phyloP scores from a whole-genome alignment of 2,888 invertebrate species.

The Pseudococcus viburni region DNA sequence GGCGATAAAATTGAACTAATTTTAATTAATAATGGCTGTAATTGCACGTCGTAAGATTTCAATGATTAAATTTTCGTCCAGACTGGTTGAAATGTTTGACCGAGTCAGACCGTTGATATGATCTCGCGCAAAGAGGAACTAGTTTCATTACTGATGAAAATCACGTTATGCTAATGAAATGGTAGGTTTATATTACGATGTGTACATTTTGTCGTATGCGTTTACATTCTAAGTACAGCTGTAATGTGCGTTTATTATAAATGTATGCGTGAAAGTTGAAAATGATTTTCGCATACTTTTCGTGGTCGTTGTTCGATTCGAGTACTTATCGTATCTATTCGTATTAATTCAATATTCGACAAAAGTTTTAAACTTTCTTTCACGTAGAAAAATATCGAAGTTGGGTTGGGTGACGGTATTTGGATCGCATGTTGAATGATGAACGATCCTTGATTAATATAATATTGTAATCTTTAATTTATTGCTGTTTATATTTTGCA shows the following conservation, averaged over 20 bases:
- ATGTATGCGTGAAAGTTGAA: conserved; percentile 39
- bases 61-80: conserved; percentile 26
- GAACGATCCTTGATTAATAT: conserved; percentile 42
- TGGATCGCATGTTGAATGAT: conserved; percentile 46
- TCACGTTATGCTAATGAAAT: conserved; percentile 55
- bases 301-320: not conserved
- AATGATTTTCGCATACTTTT: not conserved
- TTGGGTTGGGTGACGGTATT: conserved; percentile 45
- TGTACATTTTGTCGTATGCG: conserved; percentile 43
- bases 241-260: conserved; percentile 26
- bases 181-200: conserved; percentile 44
- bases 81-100: conserved; percentile 16
- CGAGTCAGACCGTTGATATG: conserved; percentile 1
- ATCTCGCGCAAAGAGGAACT: conserved; percentile 50
- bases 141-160: conserved; percentile 48
- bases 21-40: not conserved
- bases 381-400: not conserved
- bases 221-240: conserved; percentile 42
- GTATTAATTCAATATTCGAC: not conserved
- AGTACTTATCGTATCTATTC: no score
- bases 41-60: conserved; percentile 3
- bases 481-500: conserved; percentile 42
- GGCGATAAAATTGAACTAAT: conserved; percentile 40
- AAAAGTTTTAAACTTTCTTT: conserved; percentile 27
- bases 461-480: conserved; percentile 59